Evolutionary conservation across 2,797 vertebrate species (phyloP).

Genomic region (Antennarius maculatus): DNA sequence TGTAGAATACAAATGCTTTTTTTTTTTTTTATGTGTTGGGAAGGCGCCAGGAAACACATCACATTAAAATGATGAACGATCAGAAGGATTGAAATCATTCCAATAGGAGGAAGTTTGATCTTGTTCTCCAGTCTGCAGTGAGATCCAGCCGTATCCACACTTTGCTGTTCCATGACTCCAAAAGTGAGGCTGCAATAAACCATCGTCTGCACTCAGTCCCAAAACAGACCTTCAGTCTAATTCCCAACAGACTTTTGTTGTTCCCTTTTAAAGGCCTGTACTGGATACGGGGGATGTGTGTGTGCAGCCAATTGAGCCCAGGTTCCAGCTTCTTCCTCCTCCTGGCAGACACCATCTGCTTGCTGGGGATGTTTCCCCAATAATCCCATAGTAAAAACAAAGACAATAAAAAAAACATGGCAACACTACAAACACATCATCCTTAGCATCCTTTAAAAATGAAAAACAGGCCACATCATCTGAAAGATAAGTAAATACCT

Average conservation of each 20-base stretch:
- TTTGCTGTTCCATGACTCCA: conserved; percentile 45
- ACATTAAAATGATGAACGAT: conserved; percentile 53
- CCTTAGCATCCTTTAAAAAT: conserved; percentile 13
- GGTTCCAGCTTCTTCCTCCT: conserved; percentile 72
- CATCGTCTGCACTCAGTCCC: conserved; percentile 62
- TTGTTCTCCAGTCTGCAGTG: conserved; percentile 46
- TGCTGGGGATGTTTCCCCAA: conserved; percentile 77
- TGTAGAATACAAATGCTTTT: conserved; percentile 34
- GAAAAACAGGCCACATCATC: conserved; percentile 30
- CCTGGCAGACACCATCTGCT: conserved; percentile 82
- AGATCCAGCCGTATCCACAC: conserved; percentile 35
- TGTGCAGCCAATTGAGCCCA: conserved; percentile 58
- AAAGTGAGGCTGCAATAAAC: conserved; percentile 61
- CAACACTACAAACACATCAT: conserved; percentile 50
- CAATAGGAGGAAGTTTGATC: conserved; percentile 27
- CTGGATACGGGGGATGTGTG: conserved; percentile 49
- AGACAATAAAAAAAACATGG: conserved; percentile 57
- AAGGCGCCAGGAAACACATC: conserved; percentile 45
- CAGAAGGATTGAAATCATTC: conserved; percentile 61
- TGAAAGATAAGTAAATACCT: conserved; percentile 1
- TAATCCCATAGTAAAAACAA: conserved; percentile 65
- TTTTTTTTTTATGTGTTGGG: conserved; percentile 27
- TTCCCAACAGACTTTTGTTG: conserved; percentile 62
- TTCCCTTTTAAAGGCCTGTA: conserved; percentile 58
- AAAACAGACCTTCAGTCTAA: conserved; percentile 67